Base-by-base conservation (phyloP, 2,113 vertebrate genomes). In the Rhagologus leucostigma region DNA sequence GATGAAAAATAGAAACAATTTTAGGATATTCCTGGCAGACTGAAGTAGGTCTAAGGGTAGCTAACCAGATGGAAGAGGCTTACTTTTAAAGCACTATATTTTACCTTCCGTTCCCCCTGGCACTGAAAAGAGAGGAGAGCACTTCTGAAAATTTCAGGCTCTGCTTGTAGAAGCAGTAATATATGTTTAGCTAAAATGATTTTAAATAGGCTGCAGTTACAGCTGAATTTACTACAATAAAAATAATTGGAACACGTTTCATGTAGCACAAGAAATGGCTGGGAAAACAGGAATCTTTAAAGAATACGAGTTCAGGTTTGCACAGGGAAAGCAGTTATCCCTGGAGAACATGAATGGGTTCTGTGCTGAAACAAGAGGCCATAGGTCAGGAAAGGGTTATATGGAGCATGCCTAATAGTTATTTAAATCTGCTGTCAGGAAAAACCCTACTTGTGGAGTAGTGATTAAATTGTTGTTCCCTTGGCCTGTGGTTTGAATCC, bases 81-180 rank as follows among this genome's bases (percentile, higher is more conserved):
- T 71, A 85, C 92, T 96, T 97, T 90, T 65, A 91, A 96, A 96
- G 44, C 60, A 26, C 26, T 30, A 1, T 80, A 35, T 87, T 92
- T 94, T 94, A 87, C 93, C 55, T 81, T 92, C 85, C 39, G 1
- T 89, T 95, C 82, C 87, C 60, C 78, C 75, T 69, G 78, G 57
- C 47, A 67, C 18, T 65, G 39, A 74, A 84, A 87, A 90, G 57
- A 80, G 59, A 87, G 37, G 29, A 87, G 63, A 79, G 67, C 85
- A 89, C 80, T 73, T 82, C 80, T 50, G 84, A 94, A 96, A 95
- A 73, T 70, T 63, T 52, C 50, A 70, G 42, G 29, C 33, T 87
- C 32, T 83, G 37, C 46, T 83, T 46, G 33, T 33, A 23, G 68
- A 78, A 77, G 26, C 67, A 67, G n/a, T 39, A 82, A 81, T 75